Percentiles rank a stretch among this genome's conserved stretches.
Conservation (phyloP, 1,140 invertebrate species). For the Macrocentrus cingulum region DNA sequence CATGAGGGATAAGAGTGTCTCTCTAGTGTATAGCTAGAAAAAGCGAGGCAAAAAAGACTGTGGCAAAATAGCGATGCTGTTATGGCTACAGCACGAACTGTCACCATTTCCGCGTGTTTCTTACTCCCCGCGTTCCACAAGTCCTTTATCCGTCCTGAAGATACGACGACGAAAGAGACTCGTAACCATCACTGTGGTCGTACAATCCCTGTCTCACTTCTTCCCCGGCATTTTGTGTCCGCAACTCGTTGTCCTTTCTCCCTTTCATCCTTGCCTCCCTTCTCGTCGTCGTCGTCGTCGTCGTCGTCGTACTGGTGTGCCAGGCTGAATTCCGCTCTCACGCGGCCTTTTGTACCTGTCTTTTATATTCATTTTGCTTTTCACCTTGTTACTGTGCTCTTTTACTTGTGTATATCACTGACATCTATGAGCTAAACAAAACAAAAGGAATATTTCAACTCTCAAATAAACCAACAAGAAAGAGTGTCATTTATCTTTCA, state of each 20-base stretch:
- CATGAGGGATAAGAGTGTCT: no score
- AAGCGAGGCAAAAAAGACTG: conserved; percentile 37
- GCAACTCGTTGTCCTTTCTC: conserved; percentile 8
- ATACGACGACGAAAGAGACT: background rate
- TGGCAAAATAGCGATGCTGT: conserved; percentile 54
- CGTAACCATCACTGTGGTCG: background rate
- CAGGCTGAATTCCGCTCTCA: background rate
- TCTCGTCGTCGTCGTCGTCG: no score
- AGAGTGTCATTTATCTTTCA: no score
- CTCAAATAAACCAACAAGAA: no score
- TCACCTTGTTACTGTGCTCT: background rate
- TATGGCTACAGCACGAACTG: conserved; percentile 53
- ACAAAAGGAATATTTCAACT: background rate
- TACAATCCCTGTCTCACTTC: background rate
- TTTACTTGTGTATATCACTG: conserved; percentile 1
- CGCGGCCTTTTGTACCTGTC: conserved; percentile 3
- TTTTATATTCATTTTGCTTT: conserved; percentile 15
- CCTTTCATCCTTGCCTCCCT: conserved; percentile 5
- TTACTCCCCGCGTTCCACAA: conserved; percentile 49
- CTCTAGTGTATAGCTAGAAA: conserved; percentile 20
- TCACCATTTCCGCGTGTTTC: conserved; percentile 58
- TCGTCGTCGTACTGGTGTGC: no score
- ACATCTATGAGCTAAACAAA: conserved; percentile 7
- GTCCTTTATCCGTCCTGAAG: conserved; percentile 41
- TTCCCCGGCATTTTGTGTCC: background rate